phyloP scores from a whole-genome alignment of 2,888 invertebrate genomes.

The Dynastes tityus region DNA sequence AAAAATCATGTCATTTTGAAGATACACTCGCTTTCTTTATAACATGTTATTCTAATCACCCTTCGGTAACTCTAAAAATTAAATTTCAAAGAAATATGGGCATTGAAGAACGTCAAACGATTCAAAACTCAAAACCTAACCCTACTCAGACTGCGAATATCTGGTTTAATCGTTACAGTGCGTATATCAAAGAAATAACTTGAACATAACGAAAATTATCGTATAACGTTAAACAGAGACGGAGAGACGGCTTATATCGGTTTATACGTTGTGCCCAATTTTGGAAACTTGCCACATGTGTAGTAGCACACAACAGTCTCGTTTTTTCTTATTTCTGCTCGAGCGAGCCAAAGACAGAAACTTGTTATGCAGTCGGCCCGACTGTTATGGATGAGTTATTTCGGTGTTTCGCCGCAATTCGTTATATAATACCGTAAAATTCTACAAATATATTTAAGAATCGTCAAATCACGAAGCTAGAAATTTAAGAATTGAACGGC shows the following conservation, averaged over 20 bases:
- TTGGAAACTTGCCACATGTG: constrained; percentile 62
- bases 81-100: too few species aligned
- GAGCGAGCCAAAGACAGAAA: constrained; percentile 37
- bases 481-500: background rate
- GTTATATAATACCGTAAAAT: constrained; percentile 13
- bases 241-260: constrained; percentile 25
- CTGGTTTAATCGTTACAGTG: background rate
- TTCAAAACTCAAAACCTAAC: too few species aligned
- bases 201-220: constrained; percentile 3
- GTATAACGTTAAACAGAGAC: background rate
- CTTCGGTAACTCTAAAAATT: too few species aligned
- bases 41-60: too few species aligned
- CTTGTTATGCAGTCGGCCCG: constrained; percentile 35
- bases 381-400: constrained; percentile 36
- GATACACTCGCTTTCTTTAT: too few species aligned
- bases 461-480: background rate
- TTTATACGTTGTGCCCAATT: constrained; percentile 56
- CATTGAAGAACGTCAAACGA: too few species aligned
- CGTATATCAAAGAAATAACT: constrained; percentile 18
- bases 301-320: constrained; percentile 32
- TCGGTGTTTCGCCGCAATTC: constrained; percentile 19
- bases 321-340: constrained; percentile 35
- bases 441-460: constrained; percentile 3
- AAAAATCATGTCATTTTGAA: background rate
- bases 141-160: too few species aligned